phyloP scores from a whole-genome alignment of 2,797 vertebrate species.

The Karalla daura region DNA sequence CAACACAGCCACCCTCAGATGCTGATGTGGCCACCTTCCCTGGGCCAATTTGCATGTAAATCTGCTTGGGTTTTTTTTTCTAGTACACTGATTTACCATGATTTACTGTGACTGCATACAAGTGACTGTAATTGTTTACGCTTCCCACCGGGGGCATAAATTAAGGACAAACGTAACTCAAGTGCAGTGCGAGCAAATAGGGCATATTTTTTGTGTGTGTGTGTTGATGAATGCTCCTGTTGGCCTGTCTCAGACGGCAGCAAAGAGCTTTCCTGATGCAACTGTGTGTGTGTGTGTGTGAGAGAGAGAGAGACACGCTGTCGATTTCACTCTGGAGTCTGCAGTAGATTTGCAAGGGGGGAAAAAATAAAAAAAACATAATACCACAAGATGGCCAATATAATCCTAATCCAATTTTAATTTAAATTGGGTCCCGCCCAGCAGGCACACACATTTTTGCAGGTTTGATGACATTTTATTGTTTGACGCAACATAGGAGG shows the following conservation, averaged over 20 bases:
- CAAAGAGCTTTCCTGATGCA: constrained; percentile 30
- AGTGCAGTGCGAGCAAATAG: constrained; percentile 60
- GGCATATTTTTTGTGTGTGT: constrained; percentile 53
- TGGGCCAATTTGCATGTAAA: constrained; percentile 78
- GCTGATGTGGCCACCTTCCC: constrained; percentile 65
- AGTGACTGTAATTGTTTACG: constrained; percentile 78
- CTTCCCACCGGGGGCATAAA: constrained; percentile 72
- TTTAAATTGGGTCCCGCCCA: constrained; percentile 37
- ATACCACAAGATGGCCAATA: constrained; percentile 45
- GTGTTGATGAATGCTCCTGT: constrained; percentile 57
- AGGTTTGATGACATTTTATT: constrained; percentile 38
- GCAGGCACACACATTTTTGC: constrained; percentile 22
- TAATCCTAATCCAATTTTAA: constrained; percentile 51
- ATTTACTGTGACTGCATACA: constrained; percentile 72
- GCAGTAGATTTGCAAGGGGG: constrained; percentile 29
- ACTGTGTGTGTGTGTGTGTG: too few relatives aligned
- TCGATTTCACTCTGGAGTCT: constrained; percentile 50
- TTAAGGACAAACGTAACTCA: constrained; percentile 72
- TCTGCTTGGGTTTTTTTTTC: constrained; percentile 74
- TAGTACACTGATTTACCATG: constrained; percentile 71
- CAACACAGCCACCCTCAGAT: constrained; percentile 43
- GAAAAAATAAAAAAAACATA: too few relatives aligned
- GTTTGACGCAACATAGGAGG: constrained; percentile 31
- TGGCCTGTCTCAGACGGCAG: constrained; percentile 33
- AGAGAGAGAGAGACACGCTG: constrained; percentile 1